Evolutionary conservation across 2,113 vertebrate genomes (phyloP).

Genomic region (Callipepla squamata): DNA sequence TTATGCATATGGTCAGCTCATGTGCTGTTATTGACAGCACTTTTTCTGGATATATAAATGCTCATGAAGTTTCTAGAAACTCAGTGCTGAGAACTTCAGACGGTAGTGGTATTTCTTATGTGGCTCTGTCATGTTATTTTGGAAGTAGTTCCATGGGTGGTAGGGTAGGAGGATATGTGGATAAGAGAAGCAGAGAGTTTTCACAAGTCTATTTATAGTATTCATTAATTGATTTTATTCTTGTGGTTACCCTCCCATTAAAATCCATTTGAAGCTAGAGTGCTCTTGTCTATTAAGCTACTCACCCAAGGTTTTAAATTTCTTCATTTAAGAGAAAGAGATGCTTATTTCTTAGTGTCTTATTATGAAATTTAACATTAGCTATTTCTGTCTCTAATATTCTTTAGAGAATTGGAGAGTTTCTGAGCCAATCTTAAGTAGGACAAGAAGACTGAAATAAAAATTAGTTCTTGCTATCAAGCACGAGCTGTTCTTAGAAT

Average conservation of each 20-base stretch:
- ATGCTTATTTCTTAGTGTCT: not conserved
- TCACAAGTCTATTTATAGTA: slow-evolving; percentile 57
- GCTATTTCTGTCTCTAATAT: not conserved
- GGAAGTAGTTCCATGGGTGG: slow-evolving; percentile 50
- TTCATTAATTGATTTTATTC: slow-evolving; percentile 73
- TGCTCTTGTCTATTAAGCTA: slow-evolving; percentile 58
- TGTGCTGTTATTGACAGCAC: not conserved
- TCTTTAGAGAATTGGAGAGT: not conserved
- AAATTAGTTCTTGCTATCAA: not conserved
- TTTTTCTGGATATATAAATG: not conserved
- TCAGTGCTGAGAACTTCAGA: not conserved
- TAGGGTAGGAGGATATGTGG: slow-evolving; percentile 46
- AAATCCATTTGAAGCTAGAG: slow-evolving; percentile 69
- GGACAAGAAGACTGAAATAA: not conserved
- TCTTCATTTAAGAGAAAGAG: slow-evolving; percentile 31
- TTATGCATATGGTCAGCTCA: not conserved
- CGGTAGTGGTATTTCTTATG: not conserved
- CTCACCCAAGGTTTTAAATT: slow-evolving; percentile 60
- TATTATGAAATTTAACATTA: slow-evolving; percentile 1
- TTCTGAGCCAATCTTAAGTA: not conserved
- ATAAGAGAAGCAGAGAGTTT: slow-evolving; percentile 35
- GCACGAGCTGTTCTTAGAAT: not conserved
- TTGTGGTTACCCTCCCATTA: slow-evolving; percentile 65
- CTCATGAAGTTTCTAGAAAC: slow-evolving; percentile 2
- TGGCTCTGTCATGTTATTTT: slow-evolving; percentile 47